These are phyloP conservation scores for Drosophila pegasa DNA, from an alignment of 2,888 invertebrate species.

Conservation along the genomic window DNA sequence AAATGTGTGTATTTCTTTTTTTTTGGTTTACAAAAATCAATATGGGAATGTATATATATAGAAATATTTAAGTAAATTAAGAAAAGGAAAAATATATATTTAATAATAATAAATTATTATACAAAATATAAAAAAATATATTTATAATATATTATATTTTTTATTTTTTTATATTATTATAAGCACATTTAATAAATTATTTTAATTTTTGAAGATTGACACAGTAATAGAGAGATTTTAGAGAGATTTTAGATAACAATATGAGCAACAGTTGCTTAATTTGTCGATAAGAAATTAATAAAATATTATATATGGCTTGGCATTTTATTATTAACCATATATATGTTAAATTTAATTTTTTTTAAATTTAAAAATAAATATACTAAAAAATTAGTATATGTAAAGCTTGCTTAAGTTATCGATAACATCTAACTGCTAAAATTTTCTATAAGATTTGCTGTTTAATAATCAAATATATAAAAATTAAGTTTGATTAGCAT, in stretches of 20 bases:
- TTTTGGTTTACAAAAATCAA: constrained; percentile 1
- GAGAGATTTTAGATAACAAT: background rate
- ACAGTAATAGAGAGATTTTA: background rate
- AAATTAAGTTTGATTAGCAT: no score
- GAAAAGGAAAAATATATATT: no score
- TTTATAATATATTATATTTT: no score
- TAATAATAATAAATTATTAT: no score
- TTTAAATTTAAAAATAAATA: no score
- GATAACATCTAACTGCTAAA: background rate
- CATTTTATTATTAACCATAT: background rate
- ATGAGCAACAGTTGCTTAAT: background rate
- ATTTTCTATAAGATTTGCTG: background rate
- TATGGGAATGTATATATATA: background rate
- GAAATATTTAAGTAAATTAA: no score
- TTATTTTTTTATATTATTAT: no score
- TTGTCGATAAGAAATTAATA: background rate
- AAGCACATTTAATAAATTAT: no score
- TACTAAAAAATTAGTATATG: no score
- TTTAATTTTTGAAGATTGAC: background rate
- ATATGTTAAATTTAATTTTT: no score
- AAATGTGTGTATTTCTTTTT: constrained; percentile 16
- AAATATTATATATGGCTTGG: background rate
- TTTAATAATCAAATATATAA: background rate
- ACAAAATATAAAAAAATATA: no score
- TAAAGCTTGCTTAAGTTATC: background rate